phyloP scores from a whole-genome alignment of 37 sponge, comb jelly and placozoan genomes.

The Chondrosia reniformis region DNA sequence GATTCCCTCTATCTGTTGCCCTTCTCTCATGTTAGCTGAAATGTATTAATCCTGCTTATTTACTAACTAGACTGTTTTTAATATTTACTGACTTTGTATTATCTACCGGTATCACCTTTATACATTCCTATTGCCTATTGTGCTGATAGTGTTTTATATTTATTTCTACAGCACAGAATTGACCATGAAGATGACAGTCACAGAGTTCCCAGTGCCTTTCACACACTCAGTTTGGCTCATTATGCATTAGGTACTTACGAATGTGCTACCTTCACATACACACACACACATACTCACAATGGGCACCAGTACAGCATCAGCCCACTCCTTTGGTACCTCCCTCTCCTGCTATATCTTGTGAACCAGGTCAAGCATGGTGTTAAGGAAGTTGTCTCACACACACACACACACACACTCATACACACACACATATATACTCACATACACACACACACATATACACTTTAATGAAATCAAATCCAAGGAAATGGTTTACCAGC shows the following conservation, averaged over 20 bases:
- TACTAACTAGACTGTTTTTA: no score
- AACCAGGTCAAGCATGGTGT: no score
- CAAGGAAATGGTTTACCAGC: neutral
- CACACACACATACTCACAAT: conserved; percentile 23
- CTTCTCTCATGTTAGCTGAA: no score
- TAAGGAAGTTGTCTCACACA: neutral
- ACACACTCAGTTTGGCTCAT: conserved; percentile 5
- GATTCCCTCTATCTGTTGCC: no score
- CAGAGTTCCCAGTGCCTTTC: neutral
- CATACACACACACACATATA: conserved; percentile 19
- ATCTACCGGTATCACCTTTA: no score
- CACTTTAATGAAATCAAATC: neutral
- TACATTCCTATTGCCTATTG: neutral
- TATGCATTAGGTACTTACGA: neutral
- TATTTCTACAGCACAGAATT: neutral
- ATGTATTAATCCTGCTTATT: no score
- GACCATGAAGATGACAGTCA: conserved; percentile 13
- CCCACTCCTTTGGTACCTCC: no score
- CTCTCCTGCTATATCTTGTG: no score
- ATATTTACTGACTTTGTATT: no score
- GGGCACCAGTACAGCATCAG: no score
- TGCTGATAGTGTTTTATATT: neutral
- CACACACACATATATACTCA: conserved; percentile 7
- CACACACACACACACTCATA: neutral
- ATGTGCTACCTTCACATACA: neutral